Evolutionary conservation across 2,888 invertebrate genomes (phyloP).

Genomic region (Biston stratarius): DNA sequence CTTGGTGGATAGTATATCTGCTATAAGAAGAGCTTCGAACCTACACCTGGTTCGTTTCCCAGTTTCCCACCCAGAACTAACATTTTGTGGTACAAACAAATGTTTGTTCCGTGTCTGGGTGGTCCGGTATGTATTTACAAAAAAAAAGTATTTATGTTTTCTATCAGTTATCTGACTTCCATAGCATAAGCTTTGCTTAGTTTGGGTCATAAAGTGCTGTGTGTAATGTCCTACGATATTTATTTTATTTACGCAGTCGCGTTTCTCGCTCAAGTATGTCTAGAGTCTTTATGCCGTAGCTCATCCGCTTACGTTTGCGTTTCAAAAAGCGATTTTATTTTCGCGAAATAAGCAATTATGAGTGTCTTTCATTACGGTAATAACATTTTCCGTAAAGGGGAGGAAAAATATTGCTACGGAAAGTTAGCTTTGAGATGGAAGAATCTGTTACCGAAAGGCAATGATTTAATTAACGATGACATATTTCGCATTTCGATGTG

Average conservation of each 20-base stretch:
- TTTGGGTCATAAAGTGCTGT: too few relatives aligned
- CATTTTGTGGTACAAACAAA: too few relatives aligned
- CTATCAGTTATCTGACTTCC: too few relatives aligned
- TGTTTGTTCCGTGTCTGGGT: too few relatives aligned
- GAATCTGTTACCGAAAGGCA: slow-evolving; percentile 2
- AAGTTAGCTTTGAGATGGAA: slow-evolving; percentile 17
- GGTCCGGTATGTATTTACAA: too few relatives aligned
- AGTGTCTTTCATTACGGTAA: slow-evolving; percentile 41
- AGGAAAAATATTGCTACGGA: slow-evolving; percentile 26
- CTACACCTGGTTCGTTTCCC: too few relatives aligned
- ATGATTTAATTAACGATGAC: slow-evolving; percentile 7
- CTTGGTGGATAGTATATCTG: too few relatives aligned
- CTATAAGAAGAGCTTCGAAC: too few relatives aligned
- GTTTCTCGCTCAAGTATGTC: slow-evolving; percentile 12
- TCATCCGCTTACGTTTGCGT: slow-evolving; percentile 48
- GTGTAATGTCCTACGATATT: too few relatives aligned
- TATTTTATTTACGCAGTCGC: slow-evolving; percentile 1
- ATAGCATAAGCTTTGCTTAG: too few relatives aligned
- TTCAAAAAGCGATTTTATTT: slow-evolving; percentile 51
- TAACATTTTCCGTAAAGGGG: slow-evolving; percentile 32
- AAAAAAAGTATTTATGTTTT: too few relatives aligned
- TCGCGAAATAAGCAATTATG: slow-evolving; percentile 46
- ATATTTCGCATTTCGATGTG: slow-evolving; percentile 1
- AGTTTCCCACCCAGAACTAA: too few relatives aligned
- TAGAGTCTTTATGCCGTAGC: slow-evolving; percentile 34